Base-by-base conservation (phyloP, 2,797 vertebrate genomes). In the Otolemur crassicaudatus region DNA sequence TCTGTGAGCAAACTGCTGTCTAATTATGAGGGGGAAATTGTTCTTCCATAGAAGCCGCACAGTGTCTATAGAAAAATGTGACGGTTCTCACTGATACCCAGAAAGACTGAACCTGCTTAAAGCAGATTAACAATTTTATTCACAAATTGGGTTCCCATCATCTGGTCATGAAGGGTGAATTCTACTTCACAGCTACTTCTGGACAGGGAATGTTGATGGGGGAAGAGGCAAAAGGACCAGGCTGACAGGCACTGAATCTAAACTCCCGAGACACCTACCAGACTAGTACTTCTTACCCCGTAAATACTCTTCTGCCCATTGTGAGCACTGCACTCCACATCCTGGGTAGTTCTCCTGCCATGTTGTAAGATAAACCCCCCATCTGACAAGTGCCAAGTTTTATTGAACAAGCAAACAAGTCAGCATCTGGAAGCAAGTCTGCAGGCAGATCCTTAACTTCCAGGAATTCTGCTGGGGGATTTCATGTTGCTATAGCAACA, bases 401-500 rank as follows among this genome's bases (percentile, higher is more conserved):
- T 88, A 97, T 91, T 96, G 93, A 97, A 93, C 73, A 94, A 90
- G 93, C 53, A 49, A 89, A 79, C 65, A 86, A 93, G 81, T 53
- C 40, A 87, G 93, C 96, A 95, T 97, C 97, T 97, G 96, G 95
- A 97, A 97, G 86, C 60, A 46, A 96, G 90, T 75, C 92, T 84
- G 75, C 77, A 93, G 73, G 89, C 87, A 79, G 87, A 91, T 92
- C 95, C 94, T 92, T 86, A 97, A 97, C 94, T 97, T 98, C 95
- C 94, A 97, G 97, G 97, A 98, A 98, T 93, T 96, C 95, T 93
- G 81, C 8, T 90, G 96, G 76, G 72, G 93, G 81, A 96, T 93
- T 94, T 72, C 25, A 61, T 73, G 96, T 98, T 97, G 94, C 98
- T 80, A 96, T 97, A 80, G 97, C 81, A 97, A 97, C 93, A 61